Base-by-base conservation (phyloP, 2,113 vertebrate genomes). In the Salvelinus sp. region DNA sequence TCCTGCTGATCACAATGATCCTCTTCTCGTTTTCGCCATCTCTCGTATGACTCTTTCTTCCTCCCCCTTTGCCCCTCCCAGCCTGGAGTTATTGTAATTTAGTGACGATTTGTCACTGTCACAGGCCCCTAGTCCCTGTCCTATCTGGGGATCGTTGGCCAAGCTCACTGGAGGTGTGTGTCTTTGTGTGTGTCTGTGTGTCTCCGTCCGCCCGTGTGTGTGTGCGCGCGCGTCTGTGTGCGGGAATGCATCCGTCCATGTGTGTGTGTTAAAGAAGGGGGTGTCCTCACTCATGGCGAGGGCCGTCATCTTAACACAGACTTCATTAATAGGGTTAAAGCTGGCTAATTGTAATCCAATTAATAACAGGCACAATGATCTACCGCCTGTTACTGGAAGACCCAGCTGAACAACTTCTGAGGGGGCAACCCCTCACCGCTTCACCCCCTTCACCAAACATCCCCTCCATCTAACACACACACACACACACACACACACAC, bases 21-120 rank as follows among this genome's bases (percentile, higher is more conserved):
- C 58, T 23, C 58, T 65, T 57, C 44, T 74, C 62, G 6, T 58
- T 73, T 38, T 38, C 63, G 58, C 48, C 48, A 38, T 25, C 23
- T 76, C 76, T 48, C 48, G 25, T 22, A 72, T 22, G 68, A 73
- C 67, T 33, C 81, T 72, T 70, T 38, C 66, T 57, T 65, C 69
- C 44, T 48, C 62, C 38, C 38, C 79, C 18, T 73, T 68, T 67
- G 57, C 72, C 76, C 81, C 68, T 20, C 69, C 73, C 75, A 77
- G 81, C 85, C 82, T 72, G 77, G 77, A 82, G 76, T 83, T 87
- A 89, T 90, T 91, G 82, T 85, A 85, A 94, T 94, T 95, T 95
- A 94, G 91, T 89, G 92, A 93, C 91, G 93, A 95, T 94, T 95
- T 94, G 93, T 95, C 94, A 94, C 91, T 94, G 94, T 95, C 94